These are phyloP conservation scores for Odontophorus gujanensis DNA, from an alignment of 2,113 vertebrate genomes.

Conservation along the genomic window DNA sequence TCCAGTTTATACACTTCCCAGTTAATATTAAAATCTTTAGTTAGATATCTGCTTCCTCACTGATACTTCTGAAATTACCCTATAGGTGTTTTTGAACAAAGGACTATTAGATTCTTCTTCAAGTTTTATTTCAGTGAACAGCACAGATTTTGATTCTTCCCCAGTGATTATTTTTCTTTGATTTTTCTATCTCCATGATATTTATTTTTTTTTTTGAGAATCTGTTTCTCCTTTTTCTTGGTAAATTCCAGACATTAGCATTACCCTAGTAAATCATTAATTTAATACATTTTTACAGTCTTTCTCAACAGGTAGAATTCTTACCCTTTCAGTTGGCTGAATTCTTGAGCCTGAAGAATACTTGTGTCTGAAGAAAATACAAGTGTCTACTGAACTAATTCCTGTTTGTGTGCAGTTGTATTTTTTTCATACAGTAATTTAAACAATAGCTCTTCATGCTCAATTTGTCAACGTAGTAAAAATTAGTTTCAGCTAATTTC, in stretches of 20 bases:
- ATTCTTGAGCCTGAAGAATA: background rate
- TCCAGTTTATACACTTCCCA: background rate
- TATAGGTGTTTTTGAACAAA: background rate
- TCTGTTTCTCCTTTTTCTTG: background rate
- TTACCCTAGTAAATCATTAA: background rate
- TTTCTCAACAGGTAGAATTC: background rate
- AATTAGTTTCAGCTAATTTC: background rate
- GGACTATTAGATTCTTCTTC: background rate
- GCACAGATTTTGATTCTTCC: background rate
- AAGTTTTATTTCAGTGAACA: background rate
- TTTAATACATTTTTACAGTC: background rate
- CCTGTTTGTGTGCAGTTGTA: background rate
- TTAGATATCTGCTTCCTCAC: background rate
- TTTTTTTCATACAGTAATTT: background rate
- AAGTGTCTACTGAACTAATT: background rate
- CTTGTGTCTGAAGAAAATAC: background rate
- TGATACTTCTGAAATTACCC: background rate
- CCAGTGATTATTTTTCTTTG: background rate
- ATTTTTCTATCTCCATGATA: background rate
- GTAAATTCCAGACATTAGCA: background rate
- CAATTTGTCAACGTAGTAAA: background rate
- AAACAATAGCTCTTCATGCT: conserved; percentile 3
- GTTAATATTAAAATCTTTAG: background rate
- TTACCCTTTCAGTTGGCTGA: background rate
- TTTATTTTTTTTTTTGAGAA: background rate